Evolutionary conservation across 2,888 invertebrate genomes (phyloP).

Genomic region (Boloria euphrosyne): DNA sequence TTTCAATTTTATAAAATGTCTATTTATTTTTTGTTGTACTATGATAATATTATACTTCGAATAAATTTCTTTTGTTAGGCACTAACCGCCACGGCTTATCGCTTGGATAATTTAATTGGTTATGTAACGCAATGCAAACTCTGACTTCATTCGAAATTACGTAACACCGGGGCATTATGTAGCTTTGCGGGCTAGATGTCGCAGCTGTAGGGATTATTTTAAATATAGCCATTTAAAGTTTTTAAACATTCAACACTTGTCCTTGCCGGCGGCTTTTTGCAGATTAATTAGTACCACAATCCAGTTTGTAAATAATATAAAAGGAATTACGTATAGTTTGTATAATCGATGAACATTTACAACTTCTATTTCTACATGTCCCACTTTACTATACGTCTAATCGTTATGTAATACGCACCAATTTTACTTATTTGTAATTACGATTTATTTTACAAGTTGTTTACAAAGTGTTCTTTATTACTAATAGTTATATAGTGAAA

Average conservation of each 20-base stretch:
- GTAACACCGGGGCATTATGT: constrained; percentile 59
- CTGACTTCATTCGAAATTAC: constrained; percentile 61
- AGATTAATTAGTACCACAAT: constrained; percentile 3
- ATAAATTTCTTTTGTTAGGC: neutral
- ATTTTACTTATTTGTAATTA: constrained; percentile 10
- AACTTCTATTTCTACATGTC: constrained; percentile 17
- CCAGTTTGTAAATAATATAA: constrained; percentile 11
- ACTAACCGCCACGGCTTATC: constrained; percentile 47
- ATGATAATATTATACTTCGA: too few species aligned
- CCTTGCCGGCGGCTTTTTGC: neutral
- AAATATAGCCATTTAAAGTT: constrained; percentile 28
- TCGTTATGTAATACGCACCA: constrained; percentile 10
- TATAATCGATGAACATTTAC: constrained; percentile 3
- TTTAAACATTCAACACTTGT: neutral
- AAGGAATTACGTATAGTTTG: constrained; percentile 12
- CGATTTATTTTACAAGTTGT: constrained; percentile 2
- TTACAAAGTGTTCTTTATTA: neutral
- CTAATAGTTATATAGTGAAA: neutral
- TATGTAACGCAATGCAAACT: constrained; percentile 63
- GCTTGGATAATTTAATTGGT: constrained; percentile 49
- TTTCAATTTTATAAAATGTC: too few species aligned
- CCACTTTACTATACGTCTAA: constrained; percentile 10
- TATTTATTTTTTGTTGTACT: too few species aligned
- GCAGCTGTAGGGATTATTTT: constrained; percentile 55
- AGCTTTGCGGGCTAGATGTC: constrained; percentile 60